Evolutionary conservation across 2,888 invertebrate species (phyloP).

Genomic region (Mystacides longicornis): DNA sequence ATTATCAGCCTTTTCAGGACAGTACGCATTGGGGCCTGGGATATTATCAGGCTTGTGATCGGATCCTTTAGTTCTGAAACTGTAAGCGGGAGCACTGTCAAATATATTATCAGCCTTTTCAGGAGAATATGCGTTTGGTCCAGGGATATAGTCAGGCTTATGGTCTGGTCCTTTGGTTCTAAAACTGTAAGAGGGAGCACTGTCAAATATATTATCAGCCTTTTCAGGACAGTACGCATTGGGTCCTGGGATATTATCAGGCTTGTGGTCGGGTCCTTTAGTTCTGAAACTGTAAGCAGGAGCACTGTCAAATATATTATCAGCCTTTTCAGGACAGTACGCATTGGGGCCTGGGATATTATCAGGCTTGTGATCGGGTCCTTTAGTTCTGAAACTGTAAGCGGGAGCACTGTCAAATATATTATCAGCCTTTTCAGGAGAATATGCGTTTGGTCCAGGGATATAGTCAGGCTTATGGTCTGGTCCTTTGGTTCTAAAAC

Average conservation of each 20-base stretch:
- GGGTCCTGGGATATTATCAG: constrained; percentile 43
- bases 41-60: constrained; percentile 56
- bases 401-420: constrained; percentile 48
- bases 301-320: constrained; percentile 41
- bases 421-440: constrained; percentile 53
- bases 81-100: constrained; percentile 60
- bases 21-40: constrained; percentile 62
- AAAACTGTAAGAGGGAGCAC: constrained; percentile 50
- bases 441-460: constrained; percentile 56
- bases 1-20: constrained; percentile 53
- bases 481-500: constrained; percentile 43
- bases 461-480: constrained; percentile 34
- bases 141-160: constrained; percentile 53
- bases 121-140: constrained; percentile 54
- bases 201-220: constrained; percentile 40
- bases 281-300: constrained; percentile 48
- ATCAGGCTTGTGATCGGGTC: constrained; percentile 44
- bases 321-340: constrained; percentile 31
- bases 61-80: constrained; percentile 61
- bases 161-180: constrained; percentile 52
- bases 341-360: constrained; percentile 53
- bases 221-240: constrained; percentile 53
- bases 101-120: constrained; percentile 52
- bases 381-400: constrained; percentile 51
- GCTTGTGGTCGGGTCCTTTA: constrained; percentile 35